A percentile compares a stretch with the other conserved stretches of the same genome.
phyloP scores from a whole-genome alignment of 1,140 invertebrate genomes.

The Diachasma alloeum region DNA sequence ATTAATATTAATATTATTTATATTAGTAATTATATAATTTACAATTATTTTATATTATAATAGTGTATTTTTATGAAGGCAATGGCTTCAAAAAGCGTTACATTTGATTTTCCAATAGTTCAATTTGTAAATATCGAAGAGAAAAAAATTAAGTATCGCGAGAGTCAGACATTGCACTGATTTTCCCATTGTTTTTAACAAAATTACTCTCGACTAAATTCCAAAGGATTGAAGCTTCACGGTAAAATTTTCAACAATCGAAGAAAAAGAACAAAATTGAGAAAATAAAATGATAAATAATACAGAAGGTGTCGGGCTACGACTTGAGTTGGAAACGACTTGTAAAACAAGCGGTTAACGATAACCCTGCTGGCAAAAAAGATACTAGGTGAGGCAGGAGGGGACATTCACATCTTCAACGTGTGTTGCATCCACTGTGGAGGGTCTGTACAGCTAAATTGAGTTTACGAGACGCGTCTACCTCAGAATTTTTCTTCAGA shows the following conservation, averaged over 20 bases:
- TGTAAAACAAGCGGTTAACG: slow-evolving; percentile 66
- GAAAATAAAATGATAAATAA: background rate
- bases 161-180: too few relatives aligned
- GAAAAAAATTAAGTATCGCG: too few relatives aligned
- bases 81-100: too few relatives aligned
- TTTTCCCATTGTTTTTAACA: too few relatives aligned
- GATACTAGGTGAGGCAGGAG: slow-evolving; percentile 18
- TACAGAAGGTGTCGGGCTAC: slow-evolving; percentile 39
- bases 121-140: too few relatives aligned
- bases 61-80: too few relatives aligned
- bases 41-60: too few relatives aligned
- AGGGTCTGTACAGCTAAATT: slow-evolving; percentile 28
- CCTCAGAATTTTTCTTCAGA: background rate
- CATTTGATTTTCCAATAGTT: too few relatives aligned
- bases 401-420: background rate
- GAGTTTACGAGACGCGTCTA: slow-evolving; percentile 25
- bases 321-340: slow-evolving; percentile 58
- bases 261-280: background rate
- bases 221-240: too few relatives aligned
- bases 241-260: background rate
- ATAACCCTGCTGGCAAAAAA: slow-evolving; percentile 43
- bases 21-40: too few relatives aligned
- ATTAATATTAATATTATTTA: too few relatives aligned
- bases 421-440: background rate
- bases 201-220: too few relatives aligned